phyloP scores from a whole-genome alignment of 2,888 invertebrate species.

The Apamea sordens region DNA sequence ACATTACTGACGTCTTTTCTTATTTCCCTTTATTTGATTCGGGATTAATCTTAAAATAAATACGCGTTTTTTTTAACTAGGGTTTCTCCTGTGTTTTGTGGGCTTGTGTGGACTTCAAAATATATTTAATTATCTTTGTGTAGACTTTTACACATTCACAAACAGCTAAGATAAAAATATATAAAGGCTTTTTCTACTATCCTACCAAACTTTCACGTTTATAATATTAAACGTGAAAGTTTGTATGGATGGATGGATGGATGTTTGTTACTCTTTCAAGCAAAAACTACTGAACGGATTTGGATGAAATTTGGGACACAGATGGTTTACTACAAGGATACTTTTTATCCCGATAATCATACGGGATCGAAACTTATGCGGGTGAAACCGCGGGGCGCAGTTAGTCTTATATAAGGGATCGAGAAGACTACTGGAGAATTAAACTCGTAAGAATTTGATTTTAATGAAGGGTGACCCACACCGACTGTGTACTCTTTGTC shows the following conservation, averaged over 20 bases:
- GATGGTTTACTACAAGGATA: too few relatives aligned
- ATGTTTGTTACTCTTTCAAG: too few relatives aligned
- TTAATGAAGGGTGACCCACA: too few relatives aligned
- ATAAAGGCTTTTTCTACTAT: not conserved
- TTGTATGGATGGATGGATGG: too few relatives aligned
- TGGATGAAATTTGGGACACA: too few relatives aligned
- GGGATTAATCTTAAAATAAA: not conserved
- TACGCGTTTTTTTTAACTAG: not conserved
- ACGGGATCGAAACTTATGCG: too few relatives aligned
- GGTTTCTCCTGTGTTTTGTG: not conserved
- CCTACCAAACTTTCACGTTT: too few relatives aligned
- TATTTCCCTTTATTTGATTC: slow-evolving; percentile 7
- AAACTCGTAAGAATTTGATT: not conserved
- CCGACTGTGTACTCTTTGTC: too few relatives aligned
- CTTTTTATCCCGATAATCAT: too few relatives aligned
- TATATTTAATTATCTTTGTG: not conserved
- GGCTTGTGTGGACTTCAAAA: not conserved
- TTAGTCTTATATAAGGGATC: not conserved
- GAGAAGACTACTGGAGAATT: not conserved
- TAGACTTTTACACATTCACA: not conserved
- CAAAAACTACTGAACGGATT: too few relatives aligned
- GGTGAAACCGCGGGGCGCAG: too few relatives aligned
- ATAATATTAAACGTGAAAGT: too few relatives aligned
- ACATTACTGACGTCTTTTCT: not conserved
- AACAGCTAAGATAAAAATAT: not conserved